phyloP scores from a whole-genome alignment of 35 echinoderm and acorn worm species.

The Patiria miniata region DNA sequence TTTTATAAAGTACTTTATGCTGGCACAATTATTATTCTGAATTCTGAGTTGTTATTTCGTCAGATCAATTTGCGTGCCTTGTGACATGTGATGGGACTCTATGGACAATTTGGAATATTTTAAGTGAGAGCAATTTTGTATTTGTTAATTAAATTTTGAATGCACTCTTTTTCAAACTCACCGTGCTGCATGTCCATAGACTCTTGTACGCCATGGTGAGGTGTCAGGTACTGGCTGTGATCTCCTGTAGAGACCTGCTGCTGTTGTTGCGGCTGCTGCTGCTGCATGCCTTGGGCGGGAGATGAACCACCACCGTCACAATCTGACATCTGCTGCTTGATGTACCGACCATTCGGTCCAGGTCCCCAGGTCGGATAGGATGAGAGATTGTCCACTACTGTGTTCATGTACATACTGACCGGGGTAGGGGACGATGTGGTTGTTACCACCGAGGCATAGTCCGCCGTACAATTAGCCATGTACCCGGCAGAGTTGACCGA shows the following conservation, averaged over 20 bases:
- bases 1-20: too few relatives aligned
- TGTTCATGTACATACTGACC: constrained; percentile 57
- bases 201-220: constrained; percentile 15
- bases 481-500: constrained; percentile 54
- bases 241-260: neutral
- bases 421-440: constrained; percentile 12
- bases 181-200: neutral
- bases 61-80: too few relatives aligned
- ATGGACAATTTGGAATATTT: too few relatives aligned
- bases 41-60: too few relatives aligned
- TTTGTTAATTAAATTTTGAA: too few relatives aligned
- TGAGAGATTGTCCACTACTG: neutral
- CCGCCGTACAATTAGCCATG: constrained; percentile 27
- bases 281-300: constrained; percentile 10
- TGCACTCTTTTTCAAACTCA: neutral
- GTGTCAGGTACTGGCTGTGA: constrained; percentile 24
- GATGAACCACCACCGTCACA: constrained; percentile 47
- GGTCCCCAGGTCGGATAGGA: constrained; percentile 16
- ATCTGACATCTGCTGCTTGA: constrained; percentile 72
- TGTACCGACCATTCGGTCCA: constrained; percentile 58
- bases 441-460: neutral
- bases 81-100: too few relatives aligned
- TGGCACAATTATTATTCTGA: too few relatives aligned
- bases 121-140: too few relatives aligned
- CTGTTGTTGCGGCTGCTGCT: neutral